phyloP scores from a whole-genome alignment of 1,140 invertebrate genomes.

The Lutraria rhynchaena region DNA sequence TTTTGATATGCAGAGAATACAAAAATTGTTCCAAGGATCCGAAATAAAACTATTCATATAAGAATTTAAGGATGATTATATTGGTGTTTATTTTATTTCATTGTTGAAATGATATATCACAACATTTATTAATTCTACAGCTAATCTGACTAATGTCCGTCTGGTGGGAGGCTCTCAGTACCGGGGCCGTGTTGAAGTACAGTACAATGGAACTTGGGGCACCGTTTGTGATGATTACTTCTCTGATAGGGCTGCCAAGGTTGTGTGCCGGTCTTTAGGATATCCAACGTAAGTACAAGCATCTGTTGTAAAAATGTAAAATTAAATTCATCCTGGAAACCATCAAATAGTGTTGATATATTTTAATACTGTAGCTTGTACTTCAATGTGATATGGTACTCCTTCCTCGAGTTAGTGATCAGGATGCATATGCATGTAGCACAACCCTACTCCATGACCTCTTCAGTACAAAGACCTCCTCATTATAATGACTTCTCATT shows the following conservation, averaged over 20 bases:
- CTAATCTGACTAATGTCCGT: too few species aligned
- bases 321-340: background rate
- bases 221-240: constrained; percentile 74
- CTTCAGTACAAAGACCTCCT: too few species aligned
- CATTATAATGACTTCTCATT: too few species aligned
- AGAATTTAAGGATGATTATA: too few species aligned
- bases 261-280: constrained; percentile 66
- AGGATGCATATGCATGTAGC: too few species aligned
- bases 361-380: background rate
- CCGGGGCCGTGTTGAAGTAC: constrained; percentile 65
- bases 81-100: too few species aligned
- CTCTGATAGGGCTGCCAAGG: constrained; percentile 58
- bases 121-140: constrained; percentile 17
- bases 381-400: background rate
- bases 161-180: constrained; percentile 51
- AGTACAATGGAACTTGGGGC: constrained; percentile 67
- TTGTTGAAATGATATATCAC: too few species aligned
- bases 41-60: too few species aligned
- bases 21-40: background rate
- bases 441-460: too few species aligned
- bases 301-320: background rate
- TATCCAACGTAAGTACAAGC: constrained; percentile 54
- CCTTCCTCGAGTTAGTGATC: too few species aligned
- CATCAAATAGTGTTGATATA: background rate
- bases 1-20: background rate